A percentile compares a stretch with the other conserved stretches of the same genome.
Conservation (phyloP, 35 echinoderm and acorn worm species). For the Anneissia japonica region DNA sequence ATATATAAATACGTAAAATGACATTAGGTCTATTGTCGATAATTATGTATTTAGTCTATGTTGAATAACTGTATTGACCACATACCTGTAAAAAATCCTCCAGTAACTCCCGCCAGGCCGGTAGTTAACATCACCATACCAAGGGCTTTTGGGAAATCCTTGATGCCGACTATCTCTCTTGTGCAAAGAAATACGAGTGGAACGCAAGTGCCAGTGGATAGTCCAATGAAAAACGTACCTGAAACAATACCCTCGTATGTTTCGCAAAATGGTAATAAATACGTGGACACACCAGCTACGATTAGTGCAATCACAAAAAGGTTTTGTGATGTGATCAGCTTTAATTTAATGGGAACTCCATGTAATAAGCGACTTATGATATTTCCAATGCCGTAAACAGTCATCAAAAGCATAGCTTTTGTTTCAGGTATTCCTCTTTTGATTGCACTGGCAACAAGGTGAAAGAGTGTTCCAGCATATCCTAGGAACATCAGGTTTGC, state of each 20-base stretch:
- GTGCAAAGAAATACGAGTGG: not conserved
- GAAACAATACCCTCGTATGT: not conserved
- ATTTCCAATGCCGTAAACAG: not conserved
- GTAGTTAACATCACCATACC: not conserved
- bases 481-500: not conserved
- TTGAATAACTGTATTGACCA: too few species aligned
- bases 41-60: too few species aligned
- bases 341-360: not conserved
- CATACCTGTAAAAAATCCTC: not conserved
- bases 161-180: not conserved
- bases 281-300: not conserved
- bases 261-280: not conserved
- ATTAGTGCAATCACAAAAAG: not conserved
- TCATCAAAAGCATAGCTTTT: not conserved
- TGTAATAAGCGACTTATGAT: not conserved
- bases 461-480: not conserved
- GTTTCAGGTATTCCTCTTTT: not conserved
- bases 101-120: not conserved
- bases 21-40: too few species aligned
- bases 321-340: not conserved
- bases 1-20: too few species aligned
- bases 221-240: not conserved
- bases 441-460: not conserved
- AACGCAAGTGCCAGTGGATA: not conserved
- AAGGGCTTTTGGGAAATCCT: not conserved